Evolutionary conservation across 2,888 invertebrate species (phyloP).

Genomic region (Morinoia aosen): DNA sequence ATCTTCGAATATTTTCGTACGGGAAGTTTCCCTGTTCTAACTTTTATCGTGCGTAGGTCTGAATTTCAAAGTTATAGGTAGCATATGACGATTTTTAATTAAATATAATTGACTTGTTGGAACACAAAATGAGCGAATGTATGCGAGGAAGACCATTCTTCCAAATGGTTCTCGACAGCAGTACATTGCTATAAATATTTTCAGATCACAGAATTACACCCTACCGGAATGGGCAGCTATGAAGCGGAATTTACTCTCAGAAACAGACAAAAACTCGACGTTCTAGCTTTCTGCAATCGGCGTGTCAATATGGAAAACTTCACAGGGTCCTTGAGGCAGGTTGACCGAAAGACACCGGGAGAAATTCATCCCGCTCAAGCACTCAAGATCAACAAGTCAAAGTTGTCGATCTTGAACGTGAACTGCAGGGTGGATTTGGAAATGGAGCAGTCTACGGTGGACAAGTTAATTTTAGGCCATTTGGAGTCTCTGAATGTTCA

Average conservation of each 20-base stretch:
- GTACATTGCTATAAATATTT: background rate
- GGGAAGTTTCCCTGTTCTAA: too few species aligned
- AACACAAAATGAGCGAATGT: too few species aligned
- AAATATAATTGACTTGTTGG: too few species aligned
- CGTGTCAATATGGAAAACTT: background rate
- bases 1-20: too few species aligned
- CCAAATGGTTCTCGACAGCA: too few species aligned
- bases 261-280: background rate
- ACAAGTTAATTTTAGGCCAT: background rate
- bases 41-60: too few species aligned
- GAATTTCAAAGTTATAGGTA: too few species aligned
- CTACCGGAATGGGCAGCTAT: background rate
- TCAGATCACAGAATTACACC: background rate
- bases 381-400: background rate
- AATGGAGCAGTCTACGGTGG: background rate
- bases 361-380: background rate
- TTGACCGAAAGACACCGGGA: too few species aligned
- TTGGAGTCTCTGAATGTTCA: background rate
- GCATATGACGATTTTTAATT: too few species aligned
- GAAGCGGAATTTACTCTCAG: background rate
- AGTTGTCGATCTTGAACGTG: background rate
- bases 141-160: too few species aligned
- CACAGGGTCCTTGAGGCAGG: background rate
- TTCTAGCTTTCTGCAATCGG: background rate
- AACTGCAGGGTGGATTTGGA: background rate